Evolutionary conservation across 2,113 vertebrate species (phyloP).

Genomic region (Heterocephalus glaber): DNA sequence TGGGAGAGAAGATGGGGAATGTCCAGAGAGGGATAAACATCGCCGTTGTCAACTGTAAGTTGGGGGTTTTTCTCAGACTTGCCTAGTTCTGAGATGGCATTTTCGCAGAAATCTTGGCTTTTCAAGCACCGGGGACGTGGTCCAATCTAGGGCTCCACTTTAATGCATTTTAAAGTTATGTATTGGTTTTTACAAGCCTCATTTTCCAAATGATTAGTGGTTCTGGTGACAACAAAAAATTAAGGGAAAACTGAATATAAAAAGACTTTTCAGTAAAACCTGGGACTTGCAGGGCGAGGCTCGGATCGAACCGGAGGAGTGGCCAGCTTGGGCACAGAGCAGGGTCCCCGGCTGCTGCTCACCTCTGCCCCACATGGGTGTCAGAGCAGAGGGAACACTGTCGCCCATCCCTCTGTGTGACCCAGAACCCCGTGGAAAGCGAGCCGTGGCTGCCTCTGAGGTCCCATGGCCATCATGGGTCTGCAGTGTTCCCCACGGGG

Average conservation of each 20-base stretch:
- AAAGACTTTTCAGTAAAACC: background rate
- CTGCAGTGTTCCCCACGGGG: background rate
- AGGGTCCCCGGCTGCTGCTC: accelerated
- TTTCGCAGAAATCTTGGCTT: background rate
- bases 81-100: background rate
- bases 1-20: slow-evolving; percentile 73
- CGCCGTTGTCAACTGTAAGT: slow-evolving; percentile 86
- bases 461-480: background rate
- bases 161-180: background rate
- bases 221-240: background rate
- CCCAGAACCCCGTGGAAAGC: no score
- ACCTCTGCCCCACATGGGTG: accelerated
- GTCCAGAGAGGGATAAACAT: slow-evolving; percentile 86
- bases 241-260: background rate
- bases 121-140: background rate
- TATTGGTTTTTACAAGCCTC: background rate
- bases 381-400: background rate
- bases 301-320: background rate
- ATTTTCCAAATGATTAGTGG: background rate
- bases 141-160: background rate
- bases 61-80: background rate
- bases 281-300: no score
- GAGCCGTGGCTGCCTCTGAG: accelerated
- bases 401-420: no score
- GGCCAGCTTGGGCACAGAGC: background rate